Conservation (phyloP, 1,140 invertebrate genomes). For the Xylocopa sonorina region DNA sequence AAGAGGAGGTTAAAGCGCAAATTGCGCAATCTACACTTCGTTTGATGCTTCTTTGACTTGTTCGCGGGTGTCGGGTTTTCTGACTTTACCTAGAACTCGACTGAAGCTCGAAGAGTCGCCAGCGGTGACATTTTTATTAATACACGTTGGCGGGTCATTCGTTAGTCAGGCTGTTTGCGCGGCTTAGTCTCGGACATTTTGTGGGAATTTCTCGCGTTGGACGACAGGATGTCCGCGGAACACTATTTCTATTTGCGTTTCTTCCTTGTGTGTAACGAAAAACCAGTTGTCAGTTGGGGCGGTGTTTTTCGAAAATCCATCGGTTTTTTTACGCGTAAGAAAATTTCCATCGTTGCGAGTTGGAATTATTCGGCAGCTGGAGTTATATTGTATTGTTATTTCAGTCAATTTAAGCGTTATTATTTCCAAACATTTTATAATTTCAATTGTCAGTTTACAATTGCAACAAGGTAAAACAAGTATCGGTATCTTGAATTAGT, state of each 20-base stretch:
- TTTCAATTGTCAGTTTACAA: too few species aligned
- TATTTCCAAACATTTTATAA: too few species aligned
- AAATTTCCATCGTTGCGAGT: too few species aligned
- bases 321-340: too few species aligned
- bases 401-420: too few species aligned
- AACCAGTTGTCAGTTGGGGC: background rate
- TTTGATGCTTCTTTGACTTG: too few species aligned
- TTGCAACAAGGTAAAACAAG: too few species aligned
- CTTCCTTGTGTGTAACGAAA: background rate
- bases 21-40: background rate
- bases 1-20: background rate
- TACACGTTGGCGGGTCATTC: slow-evolving; percentile 4
- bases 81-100: background rate
- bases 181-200: slow-evolving; percentile 12
- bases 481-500: too few species aligned
- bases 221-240: slow-evolving; percentile 2
- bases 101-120: background rate
- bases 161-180: slow-evolving; percentile 13
- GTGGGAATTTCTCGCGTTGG: slow-evolving; percentile 2
- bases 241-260: background rate
- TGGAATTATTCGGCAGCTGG: background rate
- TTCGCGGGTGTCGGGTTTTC: background rate
- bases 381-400: background rate
- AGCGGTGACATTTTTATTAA: slow-evolving; percentile 22
- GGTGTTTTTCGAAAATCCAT: too few species aligned